Base-by-base conservation (phyloP, 2,888 invertebrate species). In the Prosopocoilus inquinatus region DNA sequence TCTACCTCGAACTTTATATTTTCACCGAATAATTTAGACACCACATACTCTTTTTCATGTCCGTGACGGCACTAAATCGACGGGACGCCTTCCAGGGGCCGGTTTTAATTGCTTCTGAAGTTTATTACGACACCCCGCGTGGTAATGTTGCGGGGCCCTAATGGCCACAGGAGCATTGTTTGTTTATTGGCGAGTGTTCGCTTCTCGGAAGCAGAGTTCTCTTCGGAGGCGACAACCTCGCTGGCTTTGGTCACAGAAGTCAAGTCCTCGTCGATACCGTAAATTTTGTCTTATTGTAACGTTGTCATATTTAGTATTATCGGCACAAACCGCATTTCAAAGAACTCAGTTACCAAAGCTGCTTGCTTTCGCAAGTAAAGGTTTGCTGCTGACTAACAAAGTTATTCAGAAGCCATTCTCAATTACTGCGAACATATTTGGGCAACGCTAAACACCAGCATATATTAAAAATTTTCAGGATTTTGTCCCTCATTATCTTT, bases 101-200 rank as follows among this genome's bases (percentile, higher is more conserved):
- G 20, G 20, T 28, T 28, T 41, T 41, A 41, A 41, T 41, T 13
- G 41, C n/a, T 38, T 16, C 41, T 15, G 41, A 9, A 41, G 41
- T 41, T 41, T 41, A 41, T 9, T 41, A 16, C 12, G 12, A 16
- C 15, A 15, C 13, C 41, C 41, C 41, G 41, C 15, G 41, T 41
- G 41, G 41, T 41, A 16, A 16, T 13, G 13, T 41, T 41, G 41
- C 12, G 41, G 41, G 41, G 9, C 41, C 12, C 15, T 11, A 15
- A 41, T 9, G 41, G 16, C 41, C 41, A 15, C 41, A 41, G 41
- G 41, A 9, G 9, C 41, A 41, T 41, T 41, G 41, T 41, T 41
- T 41, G 41, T 41, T 41, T 41, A 41, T 41, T 41, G 41, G 9
- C 41, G 12, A 41, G 41, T 5, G 41, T 4, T 28, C 20, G 16